phyloP scores from a whole-genome alignment of 2,113 vertebrate genomes.

The Nipponia nippon region DNA sequence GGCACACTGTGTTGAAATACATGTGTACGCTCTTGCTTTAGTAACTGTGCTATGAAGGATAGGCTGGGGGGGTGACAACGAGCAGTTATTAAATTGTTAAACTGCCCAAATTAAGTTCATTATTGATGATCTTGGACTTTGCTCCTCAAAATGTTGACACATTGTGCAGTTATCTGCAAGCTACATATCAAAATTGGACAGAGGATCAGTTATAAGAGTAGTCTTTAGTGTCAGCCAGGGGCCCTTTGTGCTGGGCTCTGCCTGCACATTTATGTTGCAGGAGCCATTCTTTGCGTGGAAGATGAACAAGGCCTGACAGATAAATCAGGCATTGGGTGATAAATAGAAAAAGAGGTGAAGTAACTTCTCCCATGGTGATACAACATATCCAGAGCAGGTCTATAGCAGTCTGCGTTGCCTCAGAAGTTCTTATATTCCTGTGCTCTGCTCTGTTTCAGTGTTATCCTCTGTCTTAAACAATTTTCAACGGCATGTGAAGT shows the following conservation, averaged over 20 bases:
- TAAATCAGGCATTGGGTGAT: neutral
- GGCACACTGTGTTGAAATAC: neutral
- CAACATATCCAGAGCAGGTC: neutral
- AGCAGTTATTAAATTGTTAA: neutral
- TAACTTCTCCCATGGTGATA: neutral
- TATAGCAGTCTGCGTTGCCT: neutral
- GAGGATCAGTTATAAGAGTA: neutral
- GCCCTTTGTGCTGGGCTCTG: neutral
- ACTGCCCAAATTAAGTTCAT: neutral
- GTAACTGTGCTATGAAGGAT: neutral
- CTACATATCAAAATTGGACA: neutral
- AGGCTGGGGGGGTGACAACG: neutral
- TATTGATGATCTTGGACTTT: neutral
- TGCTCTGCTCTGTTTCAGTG: neutral
- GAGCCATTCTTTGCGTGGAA: neutral
- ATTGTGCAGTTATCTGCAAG: neutral
- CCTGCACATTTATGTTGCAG: neutral
- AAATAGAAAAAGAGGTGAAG: neutral
- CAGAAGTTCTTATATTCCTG: neutral
- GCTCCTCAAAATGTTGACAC: neutral
- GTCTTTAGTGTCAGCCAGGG: neutral
- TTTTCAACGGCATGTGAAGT: neutral
- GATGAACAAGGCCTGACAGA: neutral
- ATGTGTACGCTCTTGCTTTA: fast-evolving
- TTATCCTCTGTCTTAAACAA: constrained; percentile 3